phyloP scores from a whole-genome alignment of 2,797 vertebrate species.

The Megalops cyprinoides region DNA sequence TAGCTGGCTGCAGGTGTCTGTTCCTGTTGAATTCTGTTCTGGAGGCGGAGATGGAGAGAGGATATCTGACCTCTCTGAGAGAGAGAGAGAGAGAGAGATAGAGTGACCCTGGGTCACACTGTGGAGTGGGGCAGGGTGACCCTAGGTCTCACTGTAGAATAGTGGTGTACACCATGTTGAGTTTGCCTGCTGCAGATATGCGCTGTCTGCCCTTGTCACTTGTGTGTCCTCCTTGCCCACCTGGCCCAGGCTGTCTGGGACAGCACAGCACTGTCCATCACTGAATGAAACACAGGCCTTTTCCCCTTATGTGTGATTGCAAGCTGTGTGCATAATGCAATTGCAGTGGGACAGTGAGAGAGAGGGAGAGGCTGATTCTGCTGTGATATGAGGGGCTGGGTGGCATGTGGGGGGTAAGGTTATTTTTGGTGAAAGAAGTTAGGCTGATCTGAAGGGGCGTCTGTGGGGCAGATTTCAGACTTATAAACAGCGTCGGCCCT shows the following conservation, averaged over 20 bases:
- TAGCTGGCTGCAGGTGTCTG: slow-evolving; percentile 33
- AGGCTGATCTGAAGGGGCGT: background rate
- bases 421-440: background rate
- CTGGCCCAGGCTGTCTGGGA: no score
- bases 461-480: background rate
- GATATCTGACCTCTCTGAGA: background rate
- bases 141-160: background rate
- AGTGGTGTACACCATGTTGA: background rate
- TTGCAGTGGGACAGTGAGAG: slow-evolving; percentile 4
- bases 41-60: background rate
- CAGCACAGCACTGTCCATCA: no score
- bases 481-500: background rate
- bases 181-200: slow-evolving; percentile 34
- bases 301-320: slow-evolving; percentile 15
- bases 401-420: background rate
- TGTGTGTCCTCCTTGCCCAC: background rate
- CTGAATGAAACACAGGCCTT: background rate
- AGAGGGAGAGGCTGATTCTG: background rate
- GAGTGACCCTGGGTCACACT: background rate
- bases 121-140: background rate
- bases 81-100: no score
- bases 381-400: background rate
- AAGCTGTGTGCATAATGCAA: slow-evolving; percentile 26
- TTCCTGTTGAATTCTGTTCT: background rate
- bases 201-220: background rate